Conservation (phyloP, 2,797 vertebrate species). For the Somateria mollissima region DNA sequence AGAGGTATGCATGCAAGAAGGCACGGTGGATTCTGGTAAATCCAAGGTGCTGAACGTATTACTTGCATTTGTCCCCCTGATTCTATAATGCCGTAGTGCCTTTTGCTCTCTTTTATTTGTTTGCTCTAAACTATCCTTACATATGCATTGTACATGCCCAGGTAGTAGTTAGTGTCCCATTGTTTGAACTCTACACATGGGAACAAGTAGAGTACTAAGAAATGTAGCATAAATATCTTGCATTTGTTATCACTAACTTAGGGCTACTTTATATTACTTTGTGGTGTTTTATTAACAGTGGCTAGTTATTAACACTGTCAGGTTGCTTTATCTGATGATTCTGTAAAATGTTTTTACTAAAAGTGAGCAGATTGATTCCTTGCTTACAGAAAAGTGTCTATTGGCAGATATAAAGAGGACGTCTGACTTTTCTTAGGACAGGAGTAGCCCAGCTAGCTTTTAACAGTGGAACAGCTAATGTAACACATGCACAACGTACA, state of each 20-base stretch:
- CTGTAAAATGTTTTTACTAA: constrained; percentile 17
- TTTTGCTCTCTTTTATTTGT: neutral
- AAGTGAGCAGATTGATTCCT: constrained; percentile 17
- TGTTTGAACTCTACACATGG: neutral
- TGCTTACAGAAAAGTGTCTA: neutral
- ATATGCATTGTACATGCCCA: neutral
- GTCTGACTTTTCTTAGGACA: constrained; percentile 31
- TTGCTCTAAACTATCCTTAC: neutral
- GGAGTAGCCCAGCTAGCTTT: constrained; percentile 27
- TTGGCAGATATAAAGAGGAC: neutral
- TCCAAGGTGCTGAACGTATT: neutral
- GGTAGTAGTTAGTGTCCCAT: neutral
- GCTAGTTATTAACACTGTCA: neutral
- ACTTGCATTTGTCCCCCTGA: neutral
- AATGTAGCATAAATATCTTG: neutral
- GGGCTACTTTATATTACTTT: neutral
- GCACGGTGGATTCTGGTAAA: neutral
- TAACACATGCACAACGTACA: neutral
- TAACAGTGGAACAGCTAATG: neutral
- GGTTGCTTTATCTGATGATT: constrained; percentile 20
- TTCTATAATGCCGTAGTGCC: neutral
- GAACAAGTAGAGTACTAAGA: neutral
- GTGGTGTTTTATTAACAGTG: neutral
- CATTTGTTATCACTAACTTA: neutral
- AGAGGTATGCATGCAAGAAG: neutral